Base-by-base conservation (phyloP, 2,888 invertebrate genomes). In the Plemyria rubiginata region DNA sequence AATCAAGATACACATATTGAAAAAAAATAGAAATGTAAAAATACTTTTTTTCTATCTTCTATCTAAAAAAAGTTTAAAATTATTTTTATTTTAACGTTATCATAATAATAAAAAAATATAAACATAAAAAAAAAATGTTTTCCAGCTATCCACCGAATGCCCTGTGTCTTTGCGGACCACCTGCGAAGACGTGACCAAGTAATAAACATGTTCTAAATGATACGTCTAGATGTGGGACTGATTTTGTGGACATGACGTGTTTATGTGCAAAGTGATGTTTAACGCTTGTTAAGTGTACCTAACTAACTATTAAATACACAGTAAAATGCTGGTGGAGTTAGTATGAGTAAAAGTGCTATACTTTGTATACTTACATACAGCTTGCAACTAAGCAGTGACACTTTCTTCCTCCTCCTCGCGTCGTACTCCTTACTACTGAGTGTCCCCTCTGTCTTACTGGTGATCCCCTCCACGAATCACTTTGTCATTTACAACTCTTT, bases 121-220 rank as follows among this genome's bases (percentile, higher is more conserved):
- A 29, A 6, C 12, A 11, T 0, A 45, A 3, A 3, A 45, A 16
- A 43, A 15, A 7, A 7, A 29, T 36, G 15, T 36, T 15, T n/a
- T 45, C 36, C 15, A 59, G 59, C 52, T 51, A 22, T 50, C 57
- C 13, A 0, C 0, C 3, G 0, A 36, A 22, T 16, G 11, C 9
- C 6, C 64, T 64, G 55, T 57, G 45, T 6, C 9, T 16, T 36
- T 50, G 41, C 57, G 48, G 80, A 80, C 82, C 81, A 82, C 84
- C 84, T 80, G 74, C 74, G 67, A 70, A 67, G 53, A 64, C 59
- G 56, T 56, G 60, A 55, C 55, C 59, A 56, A 49, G 53, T 57
- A 57, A 60, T 54, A 60, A 59, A 56, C 59, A 57, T 58, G 52
- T 59, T 56, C 51, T 60, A 65, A 62, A 66, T 65, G 50, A 66